A percentile compares a stretch with the other conserved stretches of the same genome.
Evolutionary conservation across 2,797 vertebrate genomes (phyloP).

Genomic region (Erpetoichthys calabaricus): DNA sequence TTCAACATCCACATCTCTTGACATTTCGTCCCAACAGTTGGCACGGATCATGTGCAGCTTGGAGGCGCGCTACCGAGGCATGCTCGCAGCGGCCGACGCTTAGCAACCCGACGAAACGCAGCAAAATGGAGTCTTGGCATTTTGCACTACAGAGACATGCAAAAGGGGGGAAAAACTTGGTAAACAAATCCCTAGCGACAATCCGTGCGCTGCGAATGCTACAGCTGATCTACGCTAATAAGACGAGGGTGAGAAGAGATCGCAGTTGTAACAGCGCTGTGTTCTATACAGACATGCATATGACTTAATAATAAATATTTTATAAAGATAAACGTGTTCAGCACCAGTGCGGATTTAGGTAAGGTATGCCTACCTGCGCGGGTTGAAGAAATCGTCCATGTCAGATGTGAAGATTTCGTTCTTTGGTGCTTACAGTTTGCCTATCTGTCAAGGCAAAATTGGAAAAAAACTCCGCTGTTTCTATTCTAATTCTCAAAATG

Average conservation of each 20-base stretch:
- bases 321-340: slow-evolving; percentile 27
- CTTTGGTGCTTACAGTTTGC: slow-evolving; percentile 44
- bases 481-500: slow-evolving; percentile 89
- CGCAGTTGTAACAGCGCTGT: slow-evolving; percentile 27
- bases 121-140: slow-evolving; percentile 46
- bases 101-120: slow-evolving; percentile 28
- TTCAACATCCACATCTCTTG: slow-evolving; percentile 30
- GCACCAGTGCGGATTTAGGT: slow-evolving; percentile 23
- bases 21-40: slow-evolving; percentile 1
- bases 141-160: slow-evolving; percentile 14
- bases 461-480: slow-evolving; percentile 49
- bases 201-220: slow-evolving; percentile 11
- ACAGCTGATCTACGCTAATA: slow-evolving; percentile 13
- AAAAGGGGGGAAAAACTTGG: slow-evolving; percentile 6
- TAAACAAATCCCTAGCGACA: slow-evolving; percentile 9
- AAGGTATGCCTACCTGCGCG: slow-evolving; percentile 84
- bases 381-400: slow-evolving; percentile 92
- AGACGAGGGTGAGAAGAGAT: slow-evolving; percentile 22
- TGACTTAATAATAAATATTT: slow-evolving; percentile 31
- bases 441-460: slow-evolving; percentile 38
- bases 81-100: slow-evolving; percentile 45
- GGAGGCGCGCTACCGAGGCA: slow-evolving; percentile 21
- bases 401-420: slow-evolving; percentile 60
- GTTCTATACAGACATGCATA: slow-evolving; percentile 11
- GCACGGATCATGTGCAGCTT: too few relatives aligned